Base-by-base conservation (phyloP, 2,797 vertebrate genomes). In the Heliangelus exortis region DNA sequence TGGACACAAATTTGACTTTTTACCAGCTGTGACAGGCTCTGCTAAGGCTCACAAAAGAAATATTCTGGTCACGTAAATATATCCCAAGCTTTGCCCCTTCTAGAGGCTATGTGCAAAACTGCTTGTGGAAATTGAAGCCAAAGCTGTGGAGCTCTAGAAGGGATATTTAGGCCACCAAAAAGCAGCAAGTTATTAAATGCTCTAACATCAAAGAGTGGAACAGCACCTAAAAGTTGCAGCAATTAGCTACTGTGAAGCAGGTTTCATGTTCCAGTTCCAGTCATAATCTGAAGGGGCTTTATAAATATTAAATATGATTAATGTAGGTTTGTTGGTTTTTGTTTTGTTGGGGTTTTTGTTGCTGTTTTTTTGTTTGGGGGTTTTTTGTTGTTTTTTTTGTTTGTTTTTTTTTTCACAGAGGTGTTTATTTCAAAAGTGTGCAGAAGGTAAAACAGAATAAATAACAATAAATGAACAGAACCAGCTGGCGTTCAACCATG, bases 241-340 rank as follows among this genome's bases (percentile, higher is more conserved):
- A 89, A 94, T 89, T 83, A 93, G 72, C 65, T 77, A 67, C 89
- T 75, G 81, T 5, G 16, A 94, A 93, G 63, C 33, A 89, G 63
- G 75, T 75, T 96, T 89, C 75, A 77, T 78, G 80, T 92, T 93
- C 72, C 73, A 79, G 59, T 90, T 93, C 82, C 68, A 92, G 58
- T 63, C 75, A 65, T 73, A 90, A 92, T 81, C 28, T 6, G 71
- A 89, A 92, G 12, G 10, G 18, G n/a, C 5, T 85, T 95, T 82
- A 87, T 84, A 94, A 95, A 90, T 92, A 87, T 82, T 87, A 95
- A 95, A 86, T 78, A 93, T n/a, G 39, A 88, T 88, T 92, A 92
- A 92, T 81, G 78, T 33, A 80, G 54, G 53, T 84, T 96, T 89
- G 61, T 92, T 85, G 36, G 26, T 57, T 5, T 34, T 23, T 58